A percentile compares a stretch with the other conserved stretches of the same genome.
Evolutionary conservation across 2,797 vertebrate genomes (phyloP).

Genomic region (Gastrophryne carolinensis): DNA sequence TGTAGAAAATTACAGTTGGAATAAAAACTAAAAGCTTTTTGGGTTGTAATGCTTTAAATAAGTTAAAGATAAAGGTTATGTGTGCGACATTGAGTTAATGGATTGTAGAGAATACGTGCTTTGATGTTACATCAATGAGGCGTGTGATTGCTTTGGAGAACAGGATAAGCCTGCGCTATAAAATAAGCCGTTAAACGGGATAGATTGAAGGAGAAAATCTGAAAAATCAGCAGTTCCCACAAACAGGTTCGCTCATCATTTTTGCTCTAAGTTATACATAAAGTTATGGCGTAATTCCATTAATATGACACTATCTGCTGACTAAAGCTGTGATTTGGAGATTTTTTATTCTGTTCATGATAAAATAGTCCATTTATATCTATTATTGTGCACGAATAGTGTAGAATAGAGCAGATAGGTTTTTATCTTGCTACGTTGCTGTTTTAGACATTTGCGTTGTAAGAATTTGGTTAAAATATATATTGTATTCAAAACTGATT

Average conservation of each 20-base stretch:
- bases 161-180: constrained; percentile 1
- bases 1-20: background rate
- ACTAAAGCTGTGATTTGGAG: constrained; percentile 1
- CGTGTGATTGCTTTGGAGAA: constrained; percentile 38
- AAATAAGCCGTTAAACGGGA: constrained; percentile 29
- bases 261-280: background rate
- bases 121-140: constrained; percentile 42
- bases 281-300: background rate
- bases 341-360: background rate
- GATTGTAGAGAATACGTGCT: constrained; percentile 28
- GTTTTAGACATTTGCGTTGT: too few species aligned
- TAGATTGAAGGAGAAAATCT: constrained; percentile 10
- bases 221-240: constrained; percentile 1
- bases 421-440: too few species aligned
- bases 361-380: background rate
- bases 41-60: constrained; percentile 18
- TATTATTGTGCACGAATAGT: background rate
- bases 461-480: too few species aligned
- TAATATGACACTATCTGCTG: background rate
- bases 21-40: background rate
- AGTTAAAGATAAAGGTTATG: constrained; percentile 21
- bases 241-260: constrained; percentile 8
- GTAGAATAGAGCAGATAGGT: too few species aligned
- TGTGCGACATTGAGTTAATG: constrained; percentile 41
- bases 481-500: too few species aligned